These are phyloP conservation scores for Erebia aethiops DNA, from an alignment of 2,888 invertebrate genomes.

Conservation along the genomic window DNA sequence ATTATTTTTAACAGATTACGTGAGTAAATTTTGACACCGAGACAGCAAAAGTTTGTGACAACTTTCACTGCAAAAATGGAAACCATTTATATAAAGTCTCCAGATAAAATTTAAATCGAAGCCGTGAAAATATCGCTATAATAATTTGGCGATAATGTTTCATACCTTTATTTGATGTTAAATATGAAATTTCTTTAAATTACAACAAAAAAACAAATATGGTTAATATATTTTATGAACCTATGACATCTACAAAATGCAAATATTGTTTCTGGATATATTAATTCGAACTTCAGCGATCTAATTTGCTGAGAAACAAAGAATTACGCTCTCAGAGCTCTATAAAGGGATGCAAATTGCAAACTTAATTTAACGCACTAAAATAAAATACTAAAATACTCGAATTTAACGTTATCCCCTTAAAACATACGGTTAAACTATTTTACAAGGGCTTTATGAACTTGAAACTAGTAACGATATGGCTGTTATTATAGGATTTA, in stretches of 20 bases:
- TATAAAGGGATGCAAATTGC: neutral
- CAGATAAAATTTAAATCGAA: constrained; percentile 25
- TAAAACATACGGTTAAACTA: constrained; percentile 25
- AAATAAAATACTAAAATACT: neutral
- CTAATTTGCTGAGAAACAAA: no score
- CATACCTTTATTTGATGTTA: neutral
- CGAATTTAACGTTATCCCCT: neutral
- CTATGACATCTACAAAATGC: neutral
- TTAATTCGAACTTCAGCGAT: no score
- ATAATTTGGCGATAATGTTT: neutral
- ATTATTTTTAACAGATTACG: constrained; percentile 33
- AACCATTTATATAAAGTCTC: constrained; percentile 31
- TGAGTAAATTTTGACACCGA: constrained; percentile 37
- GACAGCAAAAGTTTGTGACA: constrained; percentile 34
- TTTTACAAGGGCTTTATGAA: constrained; percentile 30
- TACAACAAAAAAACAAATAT: neutral
- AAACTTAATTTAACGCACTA: neutral
- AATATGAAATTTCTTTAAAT: neutral
- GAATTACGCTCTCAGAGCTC: neutral
- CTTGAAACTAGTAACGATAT: constrained; percentile 31
- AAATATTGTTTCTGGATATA: no score
- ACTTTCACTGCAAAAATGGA: constrained; percentile 32
- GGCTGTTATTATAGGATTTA: constrained; percentile 53
- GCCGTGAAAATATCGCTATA: neutral
- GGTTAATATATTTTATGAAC: neutral